These are phyloP conservation scores for Euborellia annulipes DNA, from an alignment of 1,140 invertebrate genomes.

Conservation along the genomic window DNA sequence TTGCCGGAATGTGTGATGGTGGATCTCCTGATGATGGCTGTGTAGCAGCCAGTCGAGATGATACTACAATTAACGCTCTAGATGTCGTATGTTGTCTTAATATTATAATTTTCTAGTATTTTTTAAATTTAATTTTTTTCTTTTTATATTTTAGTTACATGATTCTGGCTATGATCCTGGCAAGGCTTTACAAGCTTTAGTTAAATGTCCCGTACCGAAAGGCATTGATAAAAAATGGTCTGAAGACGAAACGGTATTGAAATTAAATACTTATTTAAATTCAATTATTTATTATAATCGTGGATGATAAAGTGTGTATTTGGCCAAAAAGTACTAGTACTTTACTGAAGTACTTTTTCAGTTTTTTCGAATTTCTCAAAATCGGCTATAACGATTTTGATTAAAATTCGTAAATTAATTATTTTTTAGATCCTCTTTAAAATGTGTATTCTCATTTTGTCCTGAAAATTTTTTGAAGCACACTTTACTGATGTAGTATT, in stretches of 20 bases:
- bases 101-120: not conserved
- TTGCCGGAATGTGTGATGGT: slow-evolving; percentile 95
- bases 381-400: no score
- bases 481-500: no score
- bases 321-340: no score
- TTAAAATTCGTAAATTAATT: no score
- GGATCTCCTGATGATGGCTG: slow-evolving; percentile 93
- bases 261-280: no score
- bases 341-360: no score
- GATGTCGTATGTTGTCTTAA: slow-evolving; percentile 50
- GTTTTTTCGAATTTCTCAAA: no score
- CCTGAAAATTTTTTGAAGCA: no score
- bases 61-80: slow-evolving; percentile 94
- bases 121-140: not conserved
- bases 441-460: no score
- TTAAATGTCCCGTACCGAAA: slow-evolving; percentile 92
- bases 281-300: no score
- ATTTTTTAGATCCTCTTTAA: no score
- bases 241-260: slow-evolving; percentile 86
- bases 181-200: slow-evolving; percentile 84
- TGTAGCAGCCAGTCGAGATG: slow-evolving; percentile 87
- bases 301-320: no score
- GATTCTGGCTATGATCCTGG: slow-evolving; percentile 89
- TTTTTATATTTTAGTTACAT: slow-evolving; percentile 48
- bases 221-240: slow-evolving; percentile 96